Conservation (phyloP, 2,797 vertebrate genomes). For the Poeciliopsis gracilis region DNA sequence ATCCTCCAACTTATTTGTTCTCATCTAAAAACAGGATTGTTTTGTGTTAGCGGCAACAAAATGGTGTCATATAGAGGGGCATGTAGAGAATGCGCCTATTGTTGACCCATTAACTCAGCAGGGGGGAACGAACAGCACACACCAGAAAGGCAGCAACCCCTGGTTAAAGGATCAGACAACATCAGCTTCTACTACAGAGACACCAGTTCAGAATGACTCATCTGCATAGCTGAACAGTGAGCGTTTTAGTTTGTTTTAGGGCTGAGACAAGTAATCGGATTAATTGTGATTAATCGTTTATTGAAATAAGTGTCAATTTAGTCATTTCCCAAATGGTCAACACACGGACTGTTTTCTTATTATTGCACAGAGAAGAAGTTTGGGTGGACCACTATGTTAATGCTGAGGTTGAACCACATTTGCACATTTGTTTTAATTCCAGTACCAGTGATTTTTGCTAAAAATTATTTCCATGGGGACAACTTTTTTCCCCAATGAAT, state of each 20-base stretch:
- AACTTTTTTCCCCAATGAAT: not conserved
- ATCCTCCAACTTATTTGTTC: conserved; percentile 39
- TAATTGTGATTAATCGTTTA: too few relatives aligned
- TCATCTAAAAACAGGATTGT: conserved; percentile 66
- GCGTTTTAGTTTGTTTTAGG: not conserved
- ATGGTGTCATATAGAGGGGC: conserved; percentile 10
- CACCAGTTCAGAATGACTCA: not conserved
- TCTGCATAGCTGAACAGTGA: not conserved
- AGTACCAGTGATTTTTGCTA: not conserved
- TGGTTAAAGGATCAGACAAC: not conserved
- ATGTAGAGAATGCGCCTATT: not conserved
- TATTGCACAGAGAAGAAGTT: not conserved
- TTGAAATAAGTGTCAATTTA: too few relatives aligned
- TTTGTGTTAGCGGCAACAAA: conserved; percentile 59
- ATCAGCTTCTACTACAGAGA: not conserved
- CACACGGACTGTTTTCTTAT: not conserved
- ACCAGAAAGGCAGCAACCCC: not conserved
- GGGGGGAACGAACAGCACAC: not conserved
- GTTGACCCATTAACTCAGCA: not conserved
- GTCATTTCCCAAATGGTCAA: not conserved
- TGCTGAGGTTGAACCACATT: not conserved
- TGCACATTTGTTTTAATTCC: not conserved
- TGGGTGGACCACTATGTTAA: not conserved
- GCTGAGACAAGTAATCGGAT: too few relatives aligned
- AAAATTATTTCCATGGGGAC: not conserved